These are phyloP conservation scores for Protonibea diacanthus DNA, from an alignment of 2,797 vertebrate species.

Conservation along the genomic window DNA sequence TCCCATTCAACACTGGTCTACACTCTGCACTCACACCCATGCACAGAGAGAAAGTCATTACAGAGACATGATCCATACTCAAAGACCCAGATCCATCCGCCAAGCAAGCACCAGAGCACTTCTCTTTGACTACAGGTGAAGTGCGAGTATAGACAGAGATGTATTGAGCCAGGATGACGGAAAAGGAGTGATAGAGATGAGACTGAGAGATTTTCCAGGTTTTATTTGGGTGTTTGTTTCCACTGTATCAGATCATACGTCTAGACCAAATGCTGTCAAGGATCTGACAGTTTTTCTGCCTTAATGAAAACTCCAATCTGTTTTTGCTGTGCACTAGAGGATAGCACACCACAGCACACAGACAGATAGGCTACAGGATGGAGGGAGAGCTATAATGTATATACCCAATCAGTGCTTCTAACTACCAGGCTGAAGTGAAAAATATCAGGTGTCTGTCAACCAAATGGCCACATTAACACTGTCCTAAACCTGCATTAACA, in stretches of 20 bases:
- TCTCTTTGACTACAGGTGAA: slow-evolving; percentile 34
- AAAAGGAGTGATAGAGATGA: slow-evolving; percentile 44
- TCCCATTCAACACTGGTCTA: slow-evolving; percentile 83
- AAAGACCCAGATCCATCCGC: slow-evolving; percentile 60
- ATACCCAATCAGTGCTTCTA: slow-evolving; percentile 57
- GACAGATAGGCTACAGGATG: slow-evolving; percentile 41
- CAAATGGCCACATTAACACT: slow-evolving; percentile 17
- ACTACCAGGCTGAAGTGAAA: slow-evolving; percentile 27
- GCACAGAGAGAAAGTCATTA: slow-evolving; percentile 70
- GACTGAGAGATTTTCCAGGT: slow-evolving; percentile 39
- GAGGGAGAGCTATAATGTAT: slow-evolving; percentile 30
- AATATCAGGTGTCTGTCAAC: slow-evolving; percentile 14
- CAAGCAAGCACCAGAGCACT: slow-evolving; percentile 29
- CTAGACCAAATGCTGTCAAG: slow-evolving; percentile 70
- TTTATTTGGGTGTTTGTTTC: slow-evolving; percentile 57
- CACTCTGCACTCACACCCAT: slow-evolving; percentile 66
- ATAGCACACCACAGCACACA: slow-evolving; percentile 29
- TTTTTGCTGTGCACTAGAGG: slow-evolving; percentile 58
- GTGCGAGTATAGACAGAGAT: slow-evolving; percentile 25
- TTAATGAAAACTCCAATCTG: slow-evolving; percentile 78
- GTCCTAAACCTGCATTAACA: slow-evolving; percentile 5
- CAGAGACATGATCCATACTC: slow-evolving; percentile 72
- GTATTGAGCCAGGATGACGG: slow-evolving; percentile 2
- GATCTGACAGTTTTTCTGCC: slow-evolving; percentile 71
- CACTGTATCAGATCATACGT: slow-evolving; percentile 64